phyloP scores from a whole-genome alignment of 1,140 invertebrate genomes.

The Drosophila insularis region DNA sequence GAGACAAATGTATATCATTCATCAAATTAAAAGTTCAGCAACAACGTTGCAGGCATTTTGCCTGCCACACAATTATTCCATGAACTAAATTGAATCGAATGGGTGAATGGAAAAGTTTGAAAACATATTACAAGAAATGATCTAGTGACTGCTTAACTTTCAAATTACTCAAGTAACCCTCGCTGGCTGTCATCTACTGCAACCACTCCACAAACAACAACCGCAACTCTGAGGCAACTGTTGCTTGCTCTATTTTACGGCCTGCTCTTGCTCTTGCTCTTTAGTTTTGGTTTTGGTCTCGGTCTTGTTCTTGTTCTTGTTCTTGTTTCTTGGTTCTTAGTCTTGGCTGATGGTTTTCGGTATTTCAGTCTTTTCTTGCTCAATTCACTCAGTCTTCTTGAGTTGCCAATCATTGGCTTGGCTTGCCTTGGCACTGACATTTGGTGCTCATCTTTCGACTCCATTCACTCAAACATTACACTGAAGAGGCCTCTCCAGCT shows the following conservation, averaged over 20 bases:
- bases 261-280: conserved; percentile 35
- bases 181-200: conserved; percentile 41
- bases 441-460: conserved; percentile 66
- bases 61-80: conserved; percentile 55
- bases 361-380: background rate
- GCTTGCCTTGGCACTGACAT: conserved; percentile 29
- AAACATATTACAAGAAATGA: no score
- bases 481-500: conserved; percentile 48
- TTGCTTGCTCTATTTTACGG: conserved; percentile 73
- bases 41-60: conserved; percentile 65
- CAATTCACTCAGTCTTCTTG: conserved; percentile 14
- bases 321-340: background rate
- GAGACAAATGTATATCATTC: conserved; percentile 80
- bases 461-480: conserved; percentile 72
- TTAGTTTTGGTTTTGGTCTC: conserved; percentile 21
- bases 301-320: background rate
- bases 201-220: conserved; percentile 32
- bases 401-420: conserved; percentile 66
- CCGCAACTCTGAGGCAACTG: conserved; percentile 59
- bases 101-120: conserved; percentile 38
- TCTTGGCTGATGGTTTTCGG: background rate
- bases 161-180: conserved; percentile 23
- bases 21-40: conserved; percentile 78
- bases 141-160: no score
- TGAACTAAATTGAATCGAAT: conserved; percentile 51